Base-by-base conservation (phyloP, 2,888 invertebrate species). In the Pterobdella sp. region DNA sequence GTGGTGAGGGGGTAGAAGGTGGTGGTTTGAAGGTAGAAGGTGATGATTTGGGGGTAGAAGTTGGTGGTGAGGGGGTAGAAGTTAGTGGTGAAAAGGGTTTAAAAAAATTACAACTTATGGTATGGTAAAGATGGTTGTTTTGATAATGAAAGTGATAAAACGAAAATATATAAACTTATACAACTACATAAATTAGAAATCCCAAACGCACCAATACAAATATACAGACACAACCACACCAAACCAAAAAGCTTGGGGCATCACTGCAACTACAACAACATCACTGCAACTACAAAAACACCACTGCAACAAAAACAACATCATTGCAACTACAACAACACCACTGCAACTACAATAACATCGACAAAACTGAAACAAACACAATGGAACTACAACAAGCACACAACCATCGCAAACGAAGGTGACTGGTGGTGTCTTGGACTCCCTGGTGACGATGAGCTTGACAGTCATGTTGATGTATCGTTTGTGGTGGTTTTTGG, bases 371-470 rank as follows among this genome's bases (percentile, higher is more conserved):
- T n/a, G n/a, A n/a, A n/a, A n/a, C n/a, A n/a, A n/a, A n/a, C n/a
- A n/a, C n/a, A n/a, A n/a, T n/a, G n/a, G n/a, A n/a, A n/a, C n/a
- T n/a, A n/a, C n/a, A 34, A 31, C n/a, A 65, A 65, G 14, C 3
- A 7, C 10, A 7, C 86, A 85, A 93, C 94, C 91, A 85, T 94
- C 93, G 81, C 94, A 94, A 52, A 94, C 94, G 83, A 96, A 95
- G 18, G 88, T 88, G 78, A 93, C 88, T 7, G 94, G 91, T 68
- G 84, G 84, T 65, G 79, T 77, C 29, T 79, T 74, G 76, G 81
- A 82, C 75, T 56, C 60, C 26, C 60, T 26, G 80, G 87, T 87
- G 73, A 96, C 91, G 79, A 92, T 87, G 77, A 96, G 86, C 85
- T 94, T 94, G 78, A 95, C 91, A 82, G 93, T 94, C 69, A 92